phyloP scores from a whole-genome alignment of 2,113 vertebrate genomes.

The Notiomystis cincta region DNA sequence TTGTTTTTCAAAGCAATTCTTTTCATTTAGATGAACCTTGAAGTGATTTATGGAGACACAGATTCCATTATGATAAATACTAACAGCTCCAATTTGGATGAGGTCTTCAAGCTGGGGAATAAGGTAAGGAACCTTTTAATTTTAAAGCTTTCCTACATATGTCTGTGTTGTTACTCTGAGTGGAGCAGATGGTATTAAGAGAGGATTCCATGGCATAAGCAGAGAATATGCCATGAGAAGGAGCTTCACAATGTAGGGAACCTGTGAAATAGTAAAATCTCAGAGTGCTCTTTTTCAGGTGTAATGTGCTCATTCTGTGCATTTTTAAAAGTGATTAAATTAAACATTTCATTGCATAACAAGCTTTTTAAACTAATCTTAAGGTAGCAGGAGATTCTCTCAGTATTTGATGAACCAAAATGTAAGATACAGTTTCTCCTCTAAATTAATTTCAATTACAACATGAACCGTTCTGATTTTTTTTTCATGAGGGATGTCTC shows the following conservation, averaged over 20 bases:
- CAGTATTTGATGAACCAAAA: background rate
- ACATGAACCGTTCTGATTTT: background rate
- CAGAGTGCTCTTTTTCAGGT: background rate
- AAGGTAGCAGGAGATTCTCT: background rate
- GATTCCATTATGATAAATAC: slow-evolving; percentile 99
- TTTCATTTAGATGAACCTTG: slow-evolving; percentile 90
- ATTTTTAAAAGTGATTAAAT: background rate
- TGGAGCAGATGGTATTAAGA: background rate
- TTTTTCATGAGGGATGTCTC: background rate
- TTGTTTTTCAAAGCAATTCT: slow-evolving; percentile 15
- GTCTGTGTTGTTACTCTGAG: background rate
- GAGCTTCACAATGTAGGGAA: background rate
- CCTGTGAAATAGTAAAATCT: background rate
- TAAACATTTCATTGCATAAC: background rate
- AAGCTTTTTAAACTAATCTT: background rate
- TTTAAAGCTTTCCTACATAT: background rate
- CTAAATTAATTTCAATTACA: background rate
- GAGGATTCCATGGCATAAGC: background rate
- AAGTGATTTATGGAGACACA: slow-evolving; percentile 98
- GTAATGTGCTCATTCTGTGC: background rate
- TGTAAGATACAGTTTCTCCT: background rate
- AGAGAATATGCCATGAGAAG: background rate
- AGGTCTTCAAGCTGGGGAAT: slow-evolving; percentile 93
- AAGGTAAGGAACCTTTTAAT: slow-evolving; percentile 76
- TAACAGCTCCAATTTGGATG: slow-evolving; percentile 89